Evolutionary conservation across 2,888 invertebrate species (phyloP).

Genomic region (Branchellion lobata): DNA sequence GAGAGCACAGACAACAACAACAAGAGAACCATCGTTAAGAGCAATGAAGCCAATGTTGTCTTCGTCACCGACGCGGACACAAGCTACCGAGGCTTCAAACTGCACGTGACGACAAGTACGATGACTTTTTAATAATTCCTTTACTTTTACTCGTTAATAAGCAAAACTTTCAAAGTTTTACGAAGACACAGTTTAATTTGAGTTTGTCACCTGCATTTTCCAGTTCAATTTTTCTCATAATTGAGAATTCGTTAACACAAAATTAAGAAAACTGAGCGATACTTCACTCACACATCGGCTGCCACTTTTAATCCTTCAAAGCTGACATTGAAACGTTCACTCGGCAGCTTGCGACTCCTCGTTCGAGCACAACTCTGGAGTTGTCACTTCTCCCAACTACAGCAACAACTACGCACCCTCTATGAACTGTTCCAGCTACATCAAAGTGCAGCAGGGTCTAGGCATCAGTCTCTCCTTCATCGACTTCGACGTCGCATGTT

Average conservation of each 20-base stretch:
- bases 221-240: no score
- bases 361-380: neutral
- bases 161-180: no score
- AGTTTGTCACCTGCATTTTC: no score
- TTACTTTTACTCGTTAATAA: no score
- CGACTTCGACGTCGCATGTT: neutral
- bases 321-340: no score
- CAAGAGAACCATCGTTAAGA: neutral
- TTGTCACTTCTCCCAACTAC: neutral
- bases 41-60: neutral
- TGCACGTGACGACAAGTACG: constrained; percentile 47
- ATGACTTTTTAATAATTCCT: no score
- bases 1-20: constrained; percentile 26
- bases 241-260: no score
- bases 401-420: neutral
- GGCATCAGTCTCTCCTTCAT: neutral
- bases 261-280: no score
- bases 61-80: constrained; percentile 1
- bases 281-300: no score
- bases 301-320: no score
- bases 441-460: neutral
- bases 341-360: neutral
- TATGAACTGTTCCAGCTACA: neutral
- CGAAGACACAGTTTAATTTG: no score
- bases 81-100: neutral